A percentile compares a stretch with the other conserved stretches of the same genome.
Conservation (phyloP, 2,888 invertebrate genomes). For the Trissolcus japonicus region DNA sequence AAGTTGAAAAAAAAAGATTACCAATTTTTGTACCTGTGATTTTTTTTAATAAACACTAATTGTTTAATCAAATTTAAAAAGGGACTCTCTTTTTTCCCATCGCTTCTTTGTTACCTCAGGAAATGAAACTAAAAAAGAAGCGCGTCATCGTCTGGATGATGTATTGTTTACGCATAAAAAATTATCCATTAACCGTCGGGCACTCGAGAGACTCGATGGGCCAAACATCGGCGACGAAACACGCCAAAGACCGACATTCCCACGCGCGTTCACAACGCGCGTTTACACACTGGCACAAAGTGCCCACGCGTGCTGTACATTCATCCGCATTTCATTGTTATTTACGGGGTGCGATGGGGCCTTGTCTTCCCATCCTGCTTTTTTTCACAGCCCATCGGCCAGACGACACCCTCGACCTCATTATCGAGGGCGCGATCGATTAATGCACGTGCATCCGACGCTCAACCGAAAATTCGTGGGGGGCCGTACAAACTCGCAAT, state of each 20-base stretch:
- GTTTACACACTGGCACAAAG: constrained; percentile 57
- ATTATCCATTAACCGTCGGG: constrained; percentile 28
- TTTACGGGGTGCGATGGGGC: constrained; percentile 40
- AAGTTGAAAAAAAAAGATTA: too few species aligned
- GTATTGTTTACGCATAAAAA: constrained; percentile 28
- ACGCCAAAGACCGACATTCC: constrained; percentile 46
- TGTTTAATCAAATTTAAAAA: too few species aligned
- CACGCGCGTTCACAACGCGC: constrained; percentile 37
- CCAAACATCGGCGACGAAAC: constrained; percentile 33
- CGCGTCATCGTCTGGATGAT: constrained; percentile 18
- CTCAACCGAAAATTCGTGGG: constrained; percentile 47
- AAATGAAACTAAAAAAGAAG: constrained; percentile 31
- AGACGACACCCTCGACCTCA: constrained; percentile 57
- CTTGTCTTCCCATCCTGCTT: constrained; percentile 41
- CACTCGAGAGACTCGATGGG: constrained; percentile 9
- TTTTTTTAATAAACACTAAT: too few species aligned
- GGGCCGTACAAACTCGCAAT: constrained; percentile 38
- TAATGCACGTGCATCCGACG: constrained; percentile 56
- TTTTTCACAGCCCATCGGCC: constrained; percentile 48
- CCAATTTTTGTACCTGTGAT: too few species aligned
- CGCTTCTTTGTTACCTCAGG: not conserved
- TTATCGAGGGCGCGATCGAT: constrained; percentile 58
- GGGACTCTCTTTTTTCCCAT: too few species aligned
- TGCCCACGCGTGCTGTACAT: constrained; percentile 56
- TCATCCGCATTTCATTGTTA: constrained; percentile 54